phyloP scores from a whole-genome alignment of 2,113 vertebrate species.

The Callopanchax toddi region DNA sequence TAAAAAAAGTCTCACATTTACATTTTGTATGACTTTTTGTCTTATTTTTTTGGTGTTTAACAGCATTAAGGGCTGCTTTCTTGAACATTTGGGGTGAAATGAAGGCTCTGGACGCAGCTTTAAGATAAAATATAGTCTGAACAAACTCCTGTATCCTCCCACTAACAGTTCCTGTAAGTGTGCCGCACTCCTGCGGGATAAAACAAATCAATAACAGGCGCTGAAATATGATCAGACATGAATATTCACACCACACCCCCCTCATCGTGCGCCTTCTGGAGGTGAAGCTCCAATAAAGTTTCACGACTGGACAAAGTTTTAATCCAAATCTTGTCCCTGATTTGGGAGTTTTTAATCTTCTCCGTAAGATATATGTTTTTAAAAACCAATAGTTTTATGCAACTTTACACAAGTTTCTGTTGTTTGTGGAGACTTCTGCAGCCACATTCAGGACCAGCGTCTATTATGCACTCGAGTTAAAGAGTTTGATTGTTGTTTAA shows the following conservation, averaged over 20 bases:
- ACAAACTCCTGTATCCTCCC: background rate
- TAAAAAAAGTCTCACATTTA: too few species aligned
- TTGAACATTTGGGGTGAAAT: background rate
- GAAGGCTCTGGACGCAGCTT: background rate
- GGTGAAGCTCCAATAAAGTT: conserved; percentile 59
- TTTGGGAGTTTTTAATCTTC: background rate
- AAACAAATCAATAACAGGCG: conserved; percentile 65
- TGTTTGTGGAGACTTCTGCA: conserved; percentile 5
- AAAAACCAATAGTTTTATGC: too few species aligned
- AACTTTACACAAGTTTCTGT: conserved; percentile 30
- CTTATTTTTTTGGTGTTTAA: too few species aligned
- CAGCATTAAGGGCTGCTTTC: background rate
- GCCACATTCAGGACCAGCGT: too few species aligned
- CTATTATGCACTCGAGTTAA: background rate
- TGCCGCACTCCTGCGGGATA: conserved; percentile 21
- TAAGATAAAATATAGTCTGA: background rate
- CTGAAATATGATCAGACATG: conserved; percentile 72
- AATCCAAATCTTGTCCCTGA: conserved; percentile 4
- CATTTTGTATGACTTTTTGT: too few species aligned
- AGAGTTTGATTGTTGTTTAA: conserved; percentile 15
- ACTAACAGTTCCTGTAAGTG: conserved; percentile 9
- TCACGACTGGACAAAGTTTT: conserved; percentile 38
- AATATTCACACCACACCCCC: conserved; percentile 40
- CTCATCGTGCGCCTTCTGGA: conserved; percentile 37
- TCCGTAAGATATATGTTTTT: too few species aligned